Evolutionary conservation across 53 echinoderm and acorn worm species (phyloP).

Genomic region (Mesocentrotus franciscanus): DNA sequence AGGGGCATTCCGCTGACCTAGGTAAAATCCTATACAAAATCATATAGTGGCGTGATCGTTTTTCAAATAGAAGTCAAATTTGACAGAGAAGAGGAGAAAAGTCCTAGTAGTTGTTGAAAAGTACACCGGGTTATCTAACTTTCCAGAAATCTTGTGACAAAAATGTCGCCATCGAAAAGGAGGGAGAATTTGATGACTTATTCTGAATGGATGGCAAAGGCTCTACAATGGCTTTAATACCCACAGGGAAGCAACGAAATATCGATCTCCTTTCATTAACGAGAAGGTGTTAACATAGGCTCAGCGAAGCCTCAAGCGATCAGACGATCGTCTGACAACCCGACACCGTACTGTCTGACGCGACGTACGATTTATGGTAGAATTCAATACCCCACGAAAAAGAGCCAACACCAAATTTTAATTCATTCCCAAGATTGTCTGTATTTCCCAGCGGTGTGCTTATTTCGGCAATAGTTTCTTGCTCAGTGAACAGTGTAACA

Average conservation of each 20-base stretch:
- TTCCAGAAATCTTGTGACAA: too few species aligned
- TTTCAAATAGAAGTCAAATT: too few species aligned
- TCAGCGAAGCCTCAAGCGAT: constrained; percentile 9
- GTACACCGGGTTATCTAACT: too few species aligned
- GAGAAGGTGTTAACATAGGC: neutral
- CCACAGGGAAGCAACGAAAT: constrained; percentile 5
- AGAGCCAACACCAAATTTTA: constrained; percentile 7
- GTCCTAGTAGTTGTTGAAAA: too few species aligned
- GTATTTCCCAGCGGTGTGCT: constrained; percentile 4
- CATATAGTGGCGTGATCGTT: too few species aligned
- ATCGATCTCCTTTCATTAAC: constrained; percentile 18
- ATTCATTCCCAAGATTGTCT: neutral
- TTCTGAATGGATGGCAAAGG: neutral
- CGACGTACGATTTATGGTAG: neutral
- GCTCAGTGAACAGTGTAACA: neutral
- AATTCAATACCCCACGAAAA: neutral
- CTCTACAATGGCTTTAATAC: neutral
- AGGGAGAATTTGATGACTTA: too few species aligned
- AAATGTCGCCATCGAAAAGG: neutral
- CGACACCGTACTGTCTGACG: constrained; percentile 14
- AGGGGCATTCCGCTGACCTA: too few species aligned
- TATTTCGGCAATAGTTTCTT: neutral
- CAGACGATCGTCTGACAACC: constrained; percentile 1
- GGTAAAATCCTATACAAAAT: too few species aligned
- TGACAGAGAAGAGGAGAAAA: too few species aligned